Evolutionary conservation across 2,888 invertebrate species (phyloP).

Genomic region (Stomorhina lunata): DNA sequence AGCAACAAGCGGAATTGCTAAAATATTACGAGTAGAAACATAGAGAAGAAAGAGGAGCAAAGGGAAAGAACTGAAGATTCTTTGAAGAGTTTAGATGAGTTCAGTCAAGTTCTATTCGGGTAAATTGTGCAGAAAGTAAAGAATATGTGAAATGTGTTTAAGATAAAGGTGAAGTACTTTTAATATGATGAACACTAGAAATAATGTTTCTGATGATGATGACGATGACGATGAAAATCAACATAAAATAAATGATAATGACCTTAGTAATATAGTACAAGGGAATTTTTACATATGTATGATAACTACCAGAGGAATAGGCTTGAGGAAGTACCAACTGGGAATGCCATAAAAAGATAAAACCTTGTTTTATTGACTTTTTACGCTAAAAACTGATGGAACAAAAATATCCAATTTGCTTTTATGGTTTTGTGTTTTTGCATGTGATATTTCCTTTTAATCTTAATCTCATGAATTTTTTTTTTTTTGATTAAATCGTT

Average conservation of each 20-base stretch:
- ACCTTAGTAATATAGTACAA: constrained; percentile 20
- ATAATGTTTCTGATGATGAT: too few species aligned
- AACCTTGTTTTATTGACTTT: constrained; percentile 33
- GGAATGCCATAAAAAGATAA: not conserved
- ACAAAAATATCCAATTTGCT: not conserved
- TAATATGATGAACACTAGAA: constrained; percentile 5
- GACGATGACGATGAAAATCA: constrained; percentile 37
- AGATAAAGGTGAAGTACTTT: constrained; percentile 23
- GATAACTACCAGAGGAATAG: not conserved
- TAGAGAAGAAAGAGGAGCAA: not conserved
- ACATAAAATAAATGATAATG: constrained; percentile 52
- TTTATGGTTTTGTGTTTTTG: not conserved
- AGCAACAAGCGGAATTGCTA: not conserved
- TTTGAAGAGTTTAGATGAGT: not conserved
- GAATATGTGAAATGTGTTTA: constrained; percentile 10
- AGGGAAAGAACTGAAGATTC: too few species aligned
- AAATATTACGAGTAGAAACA: not conserved
- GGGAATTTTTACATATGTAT: not conserved
- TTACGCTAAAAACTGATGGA: not conserved
- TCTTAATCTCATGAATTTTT: not conserved
- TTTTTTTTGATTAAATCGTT: constrained; percentile 5
- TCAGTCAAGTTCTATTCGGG: too few species aligned
- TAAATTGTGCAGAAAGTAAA: not conserved
- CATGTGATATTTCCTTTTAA: not conserved
- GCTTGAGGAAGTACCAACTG: not conserved